Base-by-base conservation (phyloP, 2,888 invertebrate genomes). In the Eristalinus sepulchralis region DNA sequence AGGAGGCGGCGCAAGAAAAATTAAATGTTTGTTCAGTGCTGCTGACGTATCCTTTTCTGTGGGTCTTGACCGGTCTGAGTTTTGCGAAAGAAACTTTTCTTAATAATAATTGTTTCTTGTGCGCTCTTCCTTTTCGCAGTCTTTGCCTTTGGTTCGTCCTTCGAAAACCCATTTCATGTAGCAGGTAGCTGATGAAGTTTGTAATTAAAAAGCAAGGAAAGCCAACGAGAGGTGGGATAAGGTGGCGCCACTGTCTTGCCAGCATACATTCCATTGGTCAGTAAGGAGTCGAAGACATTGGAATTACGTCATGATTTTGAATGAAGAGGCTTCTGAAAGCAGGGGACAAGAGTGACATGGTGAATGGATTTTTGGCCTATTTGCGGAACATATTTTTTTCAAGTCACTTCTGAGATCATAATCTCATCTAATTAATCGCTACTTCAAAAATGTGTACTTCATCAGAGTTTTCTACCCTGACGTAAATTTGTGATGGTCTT, bases 21-120 rank as follows among this genome's bases (percentile, higher is more conserved):
- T 22, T 13, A 27, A 70, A 55, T 36, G 55, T 63, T 68, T 70
- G 57, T 57, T 63, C 57, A 78, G 27, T 63, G 78, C 24, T 55
- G 73, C 73, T 64, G 73, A 66, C 64, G 36, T 75, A 57, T 64
- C 64, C 64, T 64, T 73, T 33, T 57, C 5, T 47, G 47, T 47
- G 6, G 47, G 8, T n/a, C 47, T 47, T 47, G 47, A 47, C 47
- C 47, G 47, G 47, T n/a, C 47, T 47, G 47, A 17, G 17, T 47
- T 47, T 47, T 17, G 17, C 17, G 17, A 47, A 47, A 47, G 47
- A 47, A 47, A 47, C 47, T 47, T 47, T 47, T 47, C 47, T 47
- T 47, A n/a, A 17, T 47, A n/a, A 17, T 17, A 47, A 47, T 47
- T 47, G 47, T 17, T 47, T 17, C n/a, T 17, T 39, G 13, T 39